phyloP scores from a whole-genome alignment of 2,888 invertebrate genomes.

The Caenorhabditis macrosperma region DNA sequence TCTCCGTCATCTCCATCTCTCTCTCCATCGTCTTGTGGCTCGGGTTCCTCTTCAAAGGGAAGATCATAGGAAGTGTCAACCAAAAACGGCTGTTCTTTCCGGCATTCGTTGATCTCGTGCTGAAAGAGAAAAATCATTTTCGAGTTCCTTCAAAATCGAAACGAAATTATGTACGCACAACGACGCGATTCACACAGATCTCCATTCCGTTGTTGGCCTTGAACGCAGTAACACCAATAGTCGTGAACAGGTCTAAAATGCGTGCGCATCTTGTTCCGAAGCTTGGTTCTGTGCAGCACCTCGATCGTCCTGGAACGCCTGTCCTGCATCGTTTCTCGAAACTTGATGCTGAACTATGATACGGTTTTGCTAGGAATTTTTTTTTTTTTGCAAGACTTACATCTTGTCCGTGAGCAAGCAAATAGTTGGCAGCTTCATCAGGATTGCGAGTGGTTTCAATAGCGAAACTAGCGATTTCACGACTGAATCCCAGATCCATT shows the following conservation, averaged over 20 bases:
- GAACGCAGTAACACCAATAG: not conserved
- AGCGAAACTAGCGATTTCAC: slow-evolving; percentile 65
- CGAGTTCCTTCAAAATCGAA: not conserved
- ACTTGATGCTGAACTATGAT: not conserved
- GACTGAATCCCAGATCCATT: slow-evolving; percentile 74
- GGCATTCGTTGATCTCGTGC: slow-evolving; percentile 86
- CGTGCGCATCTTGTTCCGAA: slow-evolving; percentile 86
- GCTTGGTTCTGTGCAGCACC: not conserved
- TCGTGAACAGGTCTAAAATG: slow-evolving; percentile 86
- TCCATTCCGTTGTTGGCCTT: slow-evolving; percentile 84
- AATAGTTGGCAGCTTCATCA: slow-evolving; percentile 61
- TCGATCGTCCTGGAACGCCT: no score
- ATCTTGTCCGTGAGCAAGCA: slow-evolving; percentile 37
- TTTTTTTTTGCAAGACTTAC: no score
- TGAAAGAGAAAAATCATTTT: no score
- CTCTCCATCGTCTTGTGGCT: slow-evolving; percentile 44
- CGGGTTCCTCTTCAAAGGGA: slow-evolving; percentile 48
- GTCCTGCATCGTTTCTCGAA: not conserved
- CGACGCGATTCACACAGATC: slow-evolving; percentile 86
- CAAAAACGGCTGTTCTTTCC: slow-evolving; percentile 88
- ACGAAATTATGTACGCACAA: slow-evolving; percentile 52
- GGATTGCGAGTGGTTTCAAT: slow-evolving; percentile 42
- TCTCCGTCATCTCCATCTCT: slow-evolving; percentile 31
- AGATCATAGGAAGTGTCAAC: slow-evolving; percentile 81
- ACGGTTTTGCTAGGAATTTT: no score